Evolutionary conservation across 2,113 vertebrate species (phyloP).

Genomic region (Eretmochelys imbricata): DNA sequence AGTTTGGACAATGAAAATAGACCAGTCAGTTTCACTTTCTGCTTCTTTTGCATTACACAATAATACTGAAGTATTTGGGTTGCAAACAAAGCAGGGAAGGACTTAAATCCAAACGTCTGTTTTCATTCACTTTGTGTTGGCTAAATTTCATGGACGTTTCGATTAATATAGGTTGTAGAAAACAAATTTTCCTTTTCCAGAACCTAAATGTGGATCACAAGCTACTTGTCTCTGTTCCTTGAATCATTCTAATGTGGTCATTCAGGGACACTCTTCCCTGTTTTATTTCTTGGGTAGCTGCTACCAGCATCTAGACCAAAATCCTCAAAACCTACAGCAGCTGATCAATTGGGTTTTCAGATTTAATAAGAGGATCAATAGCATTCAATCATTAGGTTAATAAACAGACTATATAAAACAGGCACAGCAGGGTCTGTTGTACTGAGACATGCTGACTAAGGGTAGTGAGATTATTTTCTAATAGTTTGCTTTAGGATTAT

Average conservation of each 20-base stretch:
- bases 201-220: background rate
- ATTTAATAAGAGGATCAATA: background rate
- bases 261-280: background rate
- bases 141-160: background rate
- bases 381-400: background rate
- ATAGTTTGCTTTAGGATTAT: constrained; percentile 57
- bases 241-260: background rate
- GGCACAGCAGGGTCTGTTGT: background rate
- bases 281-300: background rate
- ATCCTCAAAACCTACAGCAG: background rate
- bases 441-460: background rate
- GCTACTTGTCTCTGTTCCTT: constrained; percentile 3
- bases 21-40: background rate
- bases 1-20: background rate
- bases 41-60: background rate
- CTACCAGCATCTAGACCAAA: background rate
- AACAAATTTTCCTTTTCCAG: background rate
- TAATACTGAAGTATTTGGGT: background rate
- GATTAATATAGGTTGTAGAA: background rate
- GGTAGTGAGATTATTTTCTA: constrained; percentile 53
- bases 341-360: background rate
- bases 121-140: background rate
- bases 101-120: background rate
- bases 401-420: background rate
- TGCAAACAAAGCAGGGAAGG: background rate